Evolutionary conservation across 2,113 vertebrate species (phyloP).

Genomic region (Hystrix cristata): DNA sequence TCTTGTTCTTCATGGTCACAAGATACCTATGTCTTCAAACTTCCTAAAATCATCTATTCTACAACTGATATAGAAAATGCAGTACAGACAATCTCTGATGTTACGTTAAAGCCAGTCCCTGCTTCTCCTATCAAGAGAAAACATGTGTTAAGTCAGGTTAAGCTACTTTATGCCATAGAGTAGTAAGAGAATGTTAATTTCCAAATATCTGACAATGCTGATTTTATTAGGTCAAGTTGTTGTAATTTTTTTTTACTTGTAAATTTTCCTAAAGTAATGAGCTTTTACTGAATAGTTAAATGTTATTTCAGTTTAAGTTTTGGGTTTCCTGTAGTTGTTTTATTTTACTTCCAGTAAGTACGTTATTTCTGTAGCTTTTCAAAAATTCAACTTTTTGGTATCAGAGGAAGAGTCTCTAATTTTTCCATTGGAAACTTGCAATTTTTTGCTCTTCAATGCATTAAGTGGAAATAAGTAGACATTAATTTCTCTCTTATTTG

Average conservation of each 20-base stretch:
- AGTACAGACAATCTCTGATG: not conserved
- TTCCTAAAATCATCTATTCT: not conserved
- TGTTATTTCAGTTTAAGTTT: not conserved
- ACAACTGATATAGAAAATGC: not conserved
- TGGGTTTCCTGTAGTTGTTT: not conserved
- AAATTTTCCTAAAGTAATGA: not conserved
- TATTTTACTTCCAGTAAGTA: not conserved
- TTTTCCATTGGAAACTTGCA: not conserved
- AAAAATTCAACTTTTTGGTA: not conserved
- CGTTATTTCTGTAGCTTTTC: not conserved
- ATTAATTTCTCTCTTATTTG: constrained; percentile 6
- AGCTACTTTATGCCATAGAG: not conserved
- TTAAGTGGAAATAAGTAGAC: not conserved
- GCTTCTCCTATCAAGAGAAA: not conserved
- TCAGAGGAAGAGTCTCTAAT: not conserved
- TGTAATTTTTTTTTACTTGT: not conserved
- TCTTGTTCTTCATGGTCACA: not conserved
- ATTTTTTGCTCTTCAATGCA: not conserved
- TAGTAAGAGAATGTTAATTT: not conserved
- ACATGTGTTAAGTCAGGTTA: not conserved
- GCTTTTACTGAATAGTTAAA: not conserved
- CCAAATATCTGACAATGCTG: not conserved
- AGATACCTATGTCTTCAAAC: not conserved
- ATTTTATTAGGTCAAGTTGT: not conserved
- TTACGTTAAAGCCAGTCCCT: not conserved